Evolutionary conservation across 1,140 invertebrate genomes (phyloP), one percentile per base, ranked within the genome.

Genomic region (Spodoptera frugiperda): DNA sequence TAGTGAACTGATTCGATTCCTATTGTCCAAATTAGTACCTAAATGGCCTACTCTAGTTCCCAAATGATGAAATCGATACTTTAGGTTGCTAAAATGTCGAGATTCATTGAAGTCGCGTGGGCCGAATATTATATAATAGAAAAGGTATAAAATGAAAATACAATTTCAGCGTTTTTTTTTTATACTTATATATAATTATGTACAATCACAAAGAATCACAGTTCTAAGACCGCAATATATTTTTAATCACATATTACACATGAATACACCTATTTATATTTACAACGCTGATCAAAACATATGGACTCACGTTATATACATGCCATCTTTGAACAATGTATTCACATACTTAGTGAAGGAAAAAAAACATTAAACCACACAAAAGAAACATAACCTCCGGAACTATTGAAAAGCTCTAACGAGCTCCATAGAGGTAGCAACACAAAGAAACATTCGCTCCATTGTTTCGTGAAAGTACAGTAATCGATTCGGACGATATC

Each of bases 381-480:
- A 15, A 33, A 33, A 14, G 30, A 33, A 59, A 33, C 25, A 30
- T 33, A 30, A 33, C 4, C 14, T 14, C 5, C 3, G 25, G 14
- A 30, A 15, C 25, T n/a, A 33, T 59, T 46, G 33, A 19, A 44
- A 46, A 46, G 30, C 57, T 17, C 12, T 57, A 54, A 59, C 55
- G 33, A 59, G 12, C 25, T 19, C 55, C 8, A 19, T 46, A 46
- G 17, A 30, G 19, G 59, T 21, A 1, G 17, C 2, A 49, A 49
- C 30, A 67, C 46, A 67, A 67, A 67, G 46, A 67, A 67, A 61
- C 30, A 17, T 25, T 25, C 9, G 12, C 8, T 25, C 63, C 63
- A 67, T 67, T 49, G 46, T 67, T 49, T 49, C 46, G 19, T 25
- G 19, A 49, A 63, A 67, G 63, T 67, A 67, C 33, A 46, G 59